Evolutionary conservation across 1,140 invertebrate genomes (phyloP).

Genomic region (Archivesica marissinica): DNA sequence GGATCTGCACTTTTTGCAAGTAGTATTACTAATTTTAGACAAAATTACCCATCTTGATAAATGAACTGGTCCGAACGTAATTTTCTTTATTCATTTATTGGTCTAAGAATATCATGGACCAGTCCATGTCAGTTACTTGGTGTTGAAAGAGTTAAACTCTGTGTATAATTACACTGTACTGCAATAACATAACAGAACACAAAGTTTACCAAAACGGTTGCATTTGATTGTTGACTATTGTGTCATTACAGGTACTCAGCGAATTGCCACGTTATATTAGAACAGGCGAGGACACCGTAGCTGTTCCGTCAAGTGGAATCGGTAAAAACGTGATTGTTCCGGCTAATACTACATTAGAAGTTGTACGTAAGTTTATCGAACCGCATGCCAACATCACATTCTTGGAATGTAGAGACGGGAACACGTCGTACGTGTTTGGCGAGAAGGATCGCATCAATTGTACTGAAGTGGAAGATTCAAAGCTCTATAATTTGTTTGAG

Average conservation of each 20-base stretch:
- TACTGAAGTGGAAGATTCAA: not conserved
- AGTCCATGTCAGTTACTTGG: too few relatives aligned
- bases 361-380: not conserved
- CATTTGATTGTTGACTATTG: too few relatives aligned
- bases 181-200: too few relatives aligned
- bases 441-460: not conserved
- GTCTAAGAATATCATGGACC: too few relatives aligned
- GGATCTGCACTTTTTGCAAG: too few relatives aligned
- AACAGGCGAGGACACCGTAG: not conserved
- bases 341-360: not conserved
- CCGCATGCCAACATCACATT: not conserved
- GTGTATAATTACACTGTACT: too few relatives aligned
- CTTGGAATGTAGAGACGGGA: not conserved
- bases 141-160: too few relatives aligned
- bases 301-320: not conserved
- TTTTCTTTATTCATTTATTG: too few relatives aligned
- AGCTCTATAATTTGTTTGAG: constrained; percentile 10
- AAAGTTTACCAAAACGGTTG: too few relatives aligned
- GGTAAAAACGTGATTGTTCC: not conserved
- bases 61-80: too few relatives aligned
- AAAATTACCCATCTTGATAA: too few relatives aligned
- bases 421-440: not conserved
- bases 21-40: too few relatives aligned
- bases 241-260: not conserved
- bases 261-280: not conserved